These are phyloP conservation scores for Oligia fasciuncula DNA, from an alignment of 2,888 invertebrate species.

Conservation along the genomic window DNA sequence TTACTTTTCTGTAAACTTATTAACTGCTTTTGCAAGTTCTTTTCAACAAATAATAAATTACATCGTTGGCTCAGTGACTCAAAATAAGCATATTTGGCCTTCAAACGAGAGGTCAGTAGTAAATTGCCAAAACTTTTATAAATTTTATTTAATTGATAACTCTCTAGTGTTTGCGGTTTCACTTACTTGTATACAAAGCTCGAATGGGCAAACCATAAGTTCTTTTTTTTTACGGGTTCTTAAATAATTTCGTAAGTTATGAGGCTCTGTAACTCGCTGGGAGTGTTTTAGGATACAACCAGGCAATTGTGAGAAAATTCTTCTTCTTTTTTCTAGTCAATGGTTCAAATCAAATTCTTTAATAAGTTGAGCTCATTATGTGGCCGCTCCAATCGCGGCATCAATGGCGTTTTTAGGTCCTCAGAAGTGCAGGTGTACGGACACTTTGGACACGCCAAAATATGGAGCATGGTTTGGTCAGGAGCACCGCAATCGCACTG, in stretches of 20 bases:
- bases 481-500: not conserved
- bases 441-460: not conserved
- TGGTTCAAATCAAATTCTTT: too few relatives aligned
- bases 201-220: not conserved
- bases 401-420: not conserved
- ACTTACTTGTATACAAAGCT: not conserved
- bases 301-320: not conserved
- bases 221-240: not conserved
- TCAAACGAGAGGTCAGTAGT: not conserved
- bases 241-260: not conserved
- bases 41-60: not conserved
- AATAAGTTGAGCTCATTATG: not conserved
- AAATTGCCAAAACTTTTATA: not conserved
- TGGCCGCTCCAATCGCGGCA: not conserved
- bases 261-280: not conserved
- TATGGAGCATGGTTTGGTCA: not conserved
- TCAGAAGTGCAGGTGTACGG: not conserved
- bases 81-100: not conserved
- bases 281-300: not conserved
- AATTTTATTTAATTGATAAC: not conserved
- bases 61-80: not conserved
- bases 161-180: not conserved
- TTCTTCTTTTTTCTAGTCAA: not conserved
- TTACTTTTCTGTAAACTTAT: too few relatives aligned
- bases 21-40: not conserved